Conservation (phyloP, 2,797 vertebrate genomes). For the Epinephelus coioides region DNA sequence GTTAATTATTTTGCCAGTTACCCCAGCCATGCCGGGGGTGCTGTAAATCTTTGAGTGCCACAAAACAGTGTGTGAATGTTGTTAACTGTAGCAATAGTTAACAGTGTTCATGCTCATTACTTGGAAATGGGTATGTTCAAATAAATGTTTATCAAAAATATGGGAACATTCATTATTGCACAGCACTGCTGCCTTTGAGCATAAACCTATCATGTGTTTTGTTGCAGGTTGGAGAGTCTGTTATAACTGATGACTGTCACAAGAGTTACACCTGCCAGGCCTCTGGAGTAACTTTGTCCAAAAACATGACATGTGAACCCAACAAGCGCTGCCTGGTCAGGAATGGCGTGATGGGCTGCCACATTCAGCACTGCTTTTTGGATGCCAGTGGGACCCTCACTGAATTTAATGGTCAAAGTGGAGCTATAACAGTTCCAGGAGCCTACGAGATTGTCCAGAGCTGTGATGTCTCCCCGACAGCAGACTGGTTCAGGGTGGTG, state of each 20-base stretch:
- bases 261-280: constrained; percentile 49
- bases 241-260: constrained; percentile 58
- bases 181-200: neutral
- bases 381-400: constrained; percentile 74
- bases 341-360: constrained; percentile 76
- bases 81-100: no score
- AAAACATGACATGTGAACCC: constrained; percentile 58
- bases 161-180: no score
- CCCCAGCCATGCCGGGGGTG: no score
- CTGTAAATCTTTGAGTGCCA: no score
- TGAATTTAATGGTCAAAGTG: constrained; percentile 77
- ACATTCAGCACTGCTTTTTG: constrained; percentile 43
- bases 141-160: no score
- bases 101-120: no score
- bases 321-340: constrained; percentile 76
- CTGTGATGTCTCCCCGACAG: constrained; percentile 24
- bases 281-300: constrained; percentile 55
- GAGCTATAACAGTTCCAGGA: constrained; percentile 81
- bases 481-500: constrained; percentile 76
- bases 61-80: no score
- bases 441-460: constrained; percentile 74
- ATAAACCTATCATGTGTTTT: constrained; percentile 6
- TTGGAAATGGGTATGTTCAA: no score
- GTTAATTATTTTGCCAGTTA: no score
- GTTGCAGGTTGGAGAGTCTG: constrained; percentile 55